phyloP scores from a whole-genome alignment of 2,113 vertebrate genomes.

The Apodemus speciosus region DNA sequence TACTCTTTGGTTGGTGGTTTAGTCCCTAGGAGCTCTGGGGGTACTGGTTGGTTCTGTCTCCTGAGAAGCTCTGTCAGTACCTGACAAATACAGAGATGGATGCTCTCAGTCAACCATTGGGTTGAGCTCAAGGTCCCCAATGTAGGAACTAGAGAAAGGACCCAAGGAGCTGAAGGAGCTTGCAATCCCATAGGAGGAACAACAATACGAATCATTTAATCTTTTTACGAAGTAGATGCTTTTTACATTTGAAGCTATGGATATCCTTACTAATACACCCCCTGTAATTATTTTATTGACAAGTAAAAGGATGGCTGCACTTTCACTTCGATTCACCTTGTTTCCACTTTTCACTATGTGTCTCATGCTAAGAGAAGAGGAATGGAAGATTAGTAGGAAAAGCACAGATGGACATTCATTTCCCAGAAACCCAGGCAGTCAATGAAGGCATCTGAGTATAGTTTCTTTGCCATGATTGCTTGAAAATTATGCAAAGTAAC shows the following conservation, averaged over 20 bases:
- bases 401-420: neutral
- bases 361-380: neutral
- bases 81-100: no score
- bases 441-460: neutral
- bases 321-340: neutral
- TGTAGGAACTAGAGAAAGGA: no score
- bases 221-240: neutral
- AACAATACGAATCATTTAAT: neutral
- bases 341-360: neutral
- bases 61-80: no score
- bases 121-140: no score
- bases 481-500: slow-evolving; percentile 16
- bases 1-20: no score
- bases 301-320: neutral
- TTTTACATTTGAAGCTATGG: slow-evolving; percentile 32
- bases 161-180: no score
- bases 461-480: neutral
- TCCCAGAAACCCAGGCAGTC: neutral
- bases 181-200: no score
- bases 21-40: no score
- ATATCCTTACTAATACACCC: neutral
- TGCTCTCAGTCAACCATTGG: no score
- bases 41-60: no score
- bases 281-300: slow-evolving; percentile 37
- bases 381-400: neutral